Evolutionary conservation across 2,797 vertebrate species (phyloP).

Genomic region (Philypnodon macrostomus): DNA sequence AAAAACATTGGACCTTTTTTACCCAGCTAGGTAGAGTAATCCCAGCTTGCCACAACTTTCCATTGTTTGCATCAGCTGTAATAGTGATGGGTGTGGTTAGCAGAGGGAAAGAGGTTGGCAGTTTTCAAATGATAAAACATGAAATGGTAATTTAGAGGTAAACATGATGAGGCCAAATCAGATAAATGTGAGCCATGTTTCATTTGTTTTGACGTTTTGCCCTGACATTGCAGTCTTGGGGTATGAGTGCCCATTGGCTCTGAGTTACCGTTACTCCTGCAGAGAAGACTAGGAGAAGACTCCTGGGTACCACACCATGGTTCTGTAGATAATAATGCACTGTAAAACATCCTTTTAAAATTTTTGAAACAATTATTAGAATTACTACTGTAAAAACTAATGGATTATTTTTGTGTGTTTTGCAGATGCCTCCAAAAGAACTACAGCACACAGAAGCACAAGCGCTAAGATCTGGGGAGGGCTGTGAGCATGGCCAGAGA

Average conservation of each 20-base stretch:
- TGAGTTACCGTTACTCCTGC: slow-evolving; percentile 28
- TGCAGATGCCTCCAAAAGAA: slow-evolving; percentile 49
- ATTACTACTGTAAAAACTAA: too few relatives aligned
- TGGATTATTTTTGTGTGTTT: slow-evolving; percentile 25
- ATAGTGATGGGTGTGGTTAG: too few relatives aligned
- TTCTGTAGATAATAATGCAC: too few relatives aligned
- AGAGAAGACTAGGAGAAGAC: not conserved
- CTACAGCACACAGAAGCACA: slow-evolving; percentile 25
- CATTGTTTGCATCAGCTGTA: too few relatives aligned
- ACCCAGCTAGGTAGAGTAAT: too few relatives aligned
- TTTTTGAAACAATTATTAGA: too few relatives aligned
- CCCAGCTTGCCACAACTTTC: too few relatives aligned
- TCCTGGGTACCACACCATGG: too few relatives aligned
- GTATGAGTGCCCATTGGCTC: slow-evolving; percentile 18
- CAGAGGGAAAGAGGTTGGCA: too few relatives aligned
- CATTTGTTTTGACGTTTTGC: slow-evolving; percentile 63
- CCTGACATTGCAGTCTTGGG: slow-evolving; percentile 36
- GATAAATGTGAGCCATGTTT: slow-evolving; percentile 49
- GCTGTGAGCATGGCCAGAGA: slow-evolving; percentile 61
- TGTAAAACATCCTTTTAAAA: not conserved
- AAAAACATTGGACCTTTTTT: too few relatives aligned
- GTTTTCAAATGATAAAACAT: too few relatives aligned
- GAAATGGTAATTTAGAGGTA: too few relatives aligned
- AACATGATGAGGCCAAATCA: slow-evolving; percentile 52
- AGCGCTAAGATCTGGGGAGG: slow-evolving; percentile 41